Evolutionary conservation across 2,888 invertebrate species (phyloP).

Genomic region (Exephanes ischioxanthus): DNA sequence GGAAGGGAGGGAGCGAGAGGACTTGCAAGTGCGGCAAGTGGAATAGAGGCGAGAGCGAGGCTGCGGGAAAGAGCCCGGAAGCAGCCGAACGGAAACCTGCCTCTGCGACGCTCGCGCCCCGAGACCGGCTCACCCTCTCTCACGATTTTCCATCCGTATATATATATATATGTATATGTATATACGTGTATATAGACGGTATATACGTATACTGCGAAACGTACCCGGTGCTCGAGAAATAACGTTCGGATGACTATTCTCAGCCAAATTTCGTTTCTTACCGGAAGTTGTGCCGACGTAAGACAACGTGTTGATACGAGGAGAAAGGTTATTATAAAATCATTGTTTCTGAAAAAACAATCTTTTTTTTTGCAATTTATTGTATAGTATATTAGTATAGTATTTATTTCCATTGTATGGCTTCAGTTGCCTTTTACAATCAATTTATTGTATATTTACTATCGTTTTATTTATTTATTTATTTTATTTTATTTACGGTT

Average conservation of each 20-base stretch:
- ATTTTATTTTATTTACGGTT: too few species aligned
- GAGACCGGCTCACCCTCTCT: constrained; percentile 40
- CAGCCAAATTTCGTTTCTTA: background rate
- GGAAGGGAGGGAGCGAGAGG: constrained; percentile 25
- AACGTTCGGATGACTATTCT: constrained; percentile 11
- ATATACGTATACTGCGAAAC: constrained; percentile 39
- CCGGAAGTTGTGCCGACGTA: too few species aligned
- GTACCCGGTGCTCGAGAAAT: constrained; percentile 69
- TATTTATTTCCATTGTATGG: too few species aligned
- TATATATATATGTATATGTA: background rate
- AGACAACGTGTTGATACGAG: background rate
- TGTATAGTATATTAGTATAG: too few species aligned
- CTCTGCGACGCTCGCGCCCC: constrained; percentile 71
- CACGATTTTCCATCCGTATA: constrained; percentile 34
- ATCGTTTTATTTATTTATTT: background rate
- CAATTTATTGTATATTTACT: too few species aligned
- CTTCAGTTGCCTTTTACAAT: too few species aligned
- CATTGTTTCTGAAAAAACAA: too few species aligned
- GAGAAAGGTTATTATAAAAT: background rate
- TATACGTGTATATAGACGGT: too few species aligned
- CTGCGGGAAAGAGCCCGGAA: constrained; percentile 70
- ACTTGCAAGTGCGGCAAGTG: constrained; percentile 50
- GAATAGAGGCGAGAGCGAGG: constrained; percentile 57
- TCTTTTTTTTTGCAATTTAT: background rate
- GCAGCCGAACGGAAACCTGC: constrained; percentile 77